These are phyloP conservation scores for Anolis apletophallus DNA, from an alignment of 2,797 vertebrate species.

Conservation along the genomic window DNA sequence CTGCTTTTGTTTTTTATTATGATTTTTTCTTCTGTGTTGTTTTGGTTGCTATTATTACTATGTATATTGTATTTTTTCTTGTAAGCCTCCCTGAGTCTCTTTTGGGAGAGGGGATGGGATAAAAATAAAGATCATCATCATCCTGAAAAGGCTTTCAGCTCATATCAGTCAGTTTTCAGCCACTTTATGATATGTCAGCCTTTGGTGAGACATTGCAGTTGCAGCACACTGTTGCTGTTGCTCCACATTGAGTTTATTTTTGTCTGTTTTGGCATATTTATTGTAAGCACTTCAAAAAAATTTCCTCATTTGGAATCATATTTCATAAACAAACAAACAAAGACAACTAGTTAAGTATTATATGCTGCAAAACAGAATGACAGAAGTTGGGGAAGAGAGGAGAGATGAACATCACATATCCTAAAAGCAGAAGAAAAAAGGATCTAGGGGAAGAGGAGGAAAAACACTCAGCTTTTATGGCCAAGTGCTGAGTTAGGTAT, in stretches of 20 bases:
- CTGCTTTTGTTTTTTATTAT: no score
- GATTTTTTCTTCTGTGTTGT: no score
- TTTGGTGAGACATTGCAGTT: not conserved
- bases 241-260: not conserved
- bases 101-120: no score
- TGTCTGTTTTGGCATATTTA: not conserved
- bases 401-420: not conserved
- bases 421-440: not conserved
- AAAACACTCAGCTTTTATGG: not conserved
- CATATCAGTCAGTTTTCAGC: not conserved
- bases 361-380: not conserved
- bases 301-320: not conserved
- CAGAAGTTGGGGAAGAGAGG: not conserved
- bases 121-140: no score
- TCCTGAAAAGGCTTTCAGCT: not conserved
- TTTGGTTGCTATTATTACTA: no score
- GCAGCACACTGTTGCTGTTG: no score
- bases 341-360: no score
- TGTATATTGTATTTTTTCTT: no score
- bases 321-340: not conserved
- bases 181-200: not conserved
- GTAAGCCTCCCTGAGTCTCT: no score
- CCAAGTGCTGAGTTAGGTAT: no score
- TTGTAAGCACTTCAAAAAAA: not conserved
- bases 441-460: not conserved